These are phyloP conservation scores for Microctenopoma stevenorrisi DNA, from an alignment of 2,797 vertebrate species.

Conservation along the genomic window DNA sequence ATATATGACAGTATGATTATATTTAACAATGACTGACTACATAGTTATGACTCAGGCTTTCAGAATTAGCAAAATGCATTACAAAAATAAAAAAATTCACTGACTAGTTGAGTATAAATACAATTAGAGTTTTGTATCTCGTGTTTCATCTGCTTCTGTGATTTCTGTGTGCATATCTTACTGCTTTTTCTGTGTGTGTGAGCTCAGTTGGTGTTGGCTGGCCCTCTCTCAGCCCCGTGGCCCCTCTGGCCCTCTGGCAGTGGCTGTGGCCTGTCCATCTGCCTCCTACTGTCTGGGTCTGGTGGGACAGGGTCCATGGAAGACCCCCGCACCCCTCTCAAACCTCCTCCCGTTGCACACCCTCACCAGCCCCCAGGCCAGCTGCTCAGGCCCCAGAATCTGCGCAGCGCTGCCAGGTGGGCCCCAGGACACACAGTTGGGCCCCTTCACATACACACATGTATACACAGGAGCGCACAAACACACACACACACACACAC, in stretches of 20 bases:
- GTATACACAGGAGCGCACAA: constrained; percentile 35
- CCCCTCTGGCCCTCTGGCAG: constrained; percentile 80
- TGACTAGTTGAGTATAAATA: neutral
- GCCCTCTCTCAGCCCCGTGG: constrained; percentile 62
- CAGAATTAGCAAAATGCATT: neutral
- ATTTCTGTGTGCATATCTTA: constrained; percentile 14
- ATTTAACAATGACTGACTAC: too few species aligned
- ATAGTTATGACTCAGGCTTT: too few species aligned
- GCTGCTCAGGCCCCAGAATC: constrained; percentile 77
- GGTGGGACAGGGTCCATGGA: constrained; percentile 73
- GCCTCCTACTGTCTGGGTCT: constrained; percentile 79
- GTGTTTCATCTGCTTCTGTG: constrained; percentile 29
- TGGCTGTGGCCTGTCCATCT: constrained; percentile 82
- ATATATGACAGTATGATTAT: too few species aligned
- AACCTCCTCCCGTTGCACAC: constrained; percentile 45
- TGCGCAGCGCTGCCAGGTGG: constrained; percentile 75
- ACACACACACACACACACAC: constrained; percentile 47
- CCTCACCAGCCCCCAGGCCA: constrained; percentile 73
- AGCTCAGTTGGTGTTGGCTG: constrained; percentile 66
- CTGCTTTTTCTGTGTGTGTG: constrained; percentile 29
- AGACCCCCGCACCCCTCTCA: constrained; percentile 55
- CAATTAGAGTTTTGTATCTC: neutral
- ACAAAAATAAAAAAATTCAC: neutral
- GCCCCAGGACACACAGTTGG: constrained; percentile 72
- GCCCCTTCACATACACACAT: constrained; percentile 50